A percentile compares a stretch with the other conserved stretches of the same genome.
These are phyloP conservation scores for Lithophane ornitopus DNA, from an alignment of 2,888 invertebrate genomes.

Conservation along the genomic window DNA sequence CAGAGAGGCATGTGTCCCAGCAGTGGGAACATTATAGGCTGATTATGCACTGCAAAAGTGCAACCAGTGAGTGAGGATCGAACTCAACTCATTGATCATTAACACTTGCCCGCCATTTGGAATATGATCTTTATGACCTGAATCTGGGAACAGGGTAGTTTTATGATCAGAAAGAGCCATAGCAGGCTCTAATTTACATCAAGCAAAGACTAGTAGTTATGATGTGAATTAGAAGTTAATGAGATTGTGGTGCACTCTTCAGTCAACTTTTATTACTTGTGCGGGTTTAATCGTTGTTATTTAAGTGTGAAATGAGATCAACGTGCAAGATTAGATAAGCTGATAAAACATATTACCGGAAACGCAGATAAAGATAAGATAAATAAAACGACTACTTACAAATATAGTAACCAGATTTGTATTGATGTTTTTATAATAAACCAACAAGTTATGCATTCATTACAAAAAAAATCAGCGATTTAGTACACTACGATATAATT, in stretches of 20 bases:
- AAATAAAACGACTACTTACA: conserved; percentile 63
- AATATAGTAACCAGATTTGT: conserved; percentile 63
- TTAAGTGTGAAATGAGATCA: conserved; percentile 19
- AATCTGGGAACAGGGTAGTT: not conserved
- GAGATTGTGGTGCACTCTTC: not conserved
- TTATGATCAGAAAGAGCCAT: not conserved
- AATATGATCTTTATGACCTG: not conserved
- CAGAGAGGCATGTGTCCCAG: too few relatives aligned
- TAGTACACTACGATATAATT: conserved; percentile 40
- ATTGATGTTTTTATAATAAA: conserved; percentile 56
- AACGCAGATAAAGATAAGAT: conserved; percentile 24
- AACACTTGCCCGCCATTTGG: not conserved
- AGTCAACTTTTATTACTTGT: not conserved
- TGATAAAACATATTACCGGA: conserved; percentile 12
- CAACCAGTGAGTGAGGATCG: not conserved
- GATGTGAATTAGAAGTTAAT: not conserved
- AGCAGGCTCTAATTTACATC: not conserved
- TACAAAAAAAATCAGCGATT: conserved; percentile 44
- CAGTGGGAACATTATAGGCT: too few relatives aligned
- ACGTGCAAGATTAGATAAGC: conserved; percentile 31
- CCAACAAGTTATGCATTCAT: conserved; percentile 47
- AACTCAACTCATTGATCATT: not conserved
- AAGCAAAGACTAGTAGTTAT: not conserved
- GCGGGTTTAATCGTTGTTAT: not conserved
- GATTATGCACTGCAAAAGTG: not conserved